Percentiles rank a stretch among this genome's conserved stretches.
Evolutionary conservation across 2,797 vertebrate species (phyloP).

Genomic region (Myiotriccus ornatus): DNA sequence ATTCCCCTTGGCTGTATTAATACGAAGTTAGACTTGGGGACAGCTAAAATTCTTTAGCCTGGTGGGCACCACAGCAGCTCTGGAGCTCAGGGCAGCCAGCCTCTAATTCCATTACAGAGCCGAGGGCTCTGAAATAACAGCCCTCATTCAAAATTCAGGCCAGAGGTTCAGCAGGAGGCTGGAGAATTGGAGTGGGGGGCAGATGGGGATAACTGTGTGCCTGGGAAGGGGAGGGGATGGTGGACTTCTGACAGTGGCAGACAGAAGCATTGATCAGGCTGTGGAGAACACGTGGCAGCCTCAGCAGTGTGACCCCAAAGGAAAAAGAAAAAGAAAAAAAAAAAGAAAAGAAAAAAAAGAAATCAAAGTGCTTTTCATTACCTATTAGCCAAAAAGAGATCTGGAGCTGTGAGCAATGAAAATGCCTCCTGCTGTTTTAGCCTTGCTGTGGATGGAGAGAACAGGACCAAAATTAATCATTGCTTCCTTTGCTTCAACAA

Average conservation of each 20-base stretch:
- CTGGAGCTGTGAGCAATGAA: background rate
- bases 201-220: background rate
- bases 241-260: background rate
- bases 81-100: background rate
- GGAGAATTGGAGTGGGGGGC: background rate
- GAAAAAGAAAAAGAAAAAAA: background rate
- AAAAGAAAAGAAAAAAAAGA: background rate
- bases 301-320: background rate
- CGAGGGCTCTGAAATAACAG: background rate
- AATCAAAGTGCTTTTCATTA: background rate
- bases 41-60: background rate
- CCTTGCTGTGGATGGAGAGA: background rate
- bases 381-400: background rate
- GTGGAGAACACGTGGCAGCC: background rate
- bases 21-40: background rate
- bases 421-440: background rate
- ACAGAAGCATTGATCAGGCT: background rate
- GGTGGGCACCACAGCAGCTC: background rate
- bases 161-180: background rate
- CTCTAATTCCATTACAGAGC: background rate
- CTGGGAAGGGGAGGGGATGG: background rate
- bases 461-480: background rate
- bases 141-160: background rate
- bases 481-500: background rate
- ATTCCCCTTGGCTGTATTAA: background rate